Conservation (phyloP, 2,113 vertebrate species). For the Cyanoramphus novaezelandiae region DNA sequence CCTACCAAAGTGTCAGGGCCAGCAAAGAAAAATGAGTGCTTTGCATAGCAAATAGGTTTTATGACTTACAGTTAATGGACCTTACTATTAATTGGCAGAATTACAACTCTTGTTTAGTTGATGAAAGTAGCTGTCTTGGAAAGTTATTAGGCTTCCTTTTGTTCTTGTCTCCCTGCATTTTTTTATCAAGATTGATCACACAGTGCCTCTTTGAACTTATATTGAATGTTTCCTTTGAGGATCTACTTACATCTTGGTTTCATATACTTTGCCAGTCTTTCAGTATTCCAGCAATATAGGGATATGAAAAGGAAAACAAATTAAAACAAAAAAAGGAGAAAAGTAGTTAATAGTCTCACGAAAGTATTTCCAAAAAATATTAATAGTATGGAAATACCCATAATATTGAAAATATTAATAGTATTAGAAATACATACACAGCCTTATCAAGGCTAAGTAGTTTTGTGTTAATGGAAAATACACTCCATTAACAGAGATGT, state of each 20-base stretch:
- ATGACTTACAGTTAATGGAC: constrained; percentile 12
- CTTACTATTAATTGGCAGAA: constrained; percentile 34
- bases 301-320: neutral
- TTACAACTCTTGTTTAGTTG: constrained; percentile 31
- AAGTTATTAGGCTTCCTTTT: constrained; percentile 48
- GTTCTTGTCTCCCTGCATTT: neutral
- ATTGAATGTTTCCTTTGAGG: constrained; percentile 36
- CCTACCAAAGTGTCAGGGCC: neutral
- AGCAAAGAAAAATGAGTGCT: neutral
- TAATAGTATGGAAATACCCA: neutral
- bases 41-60: constrained; percentile 16
- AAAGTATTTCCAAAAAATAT: neutral
- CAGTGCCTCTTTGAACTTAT: constrained; percentile 23
- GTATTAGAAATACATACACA: neutral
- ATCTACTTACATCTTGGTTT: neutral
- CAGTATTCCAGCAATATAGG: neutral
- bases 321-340: neutral
- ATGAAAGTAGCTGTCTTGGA: constrained; percentile 39
- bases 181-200: constrained; percentile 32
- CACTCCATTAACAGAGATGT: neutral
- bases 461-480: neutral
- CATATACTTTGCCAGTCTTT: neutral
- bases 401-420: neutral
- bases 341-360: neutral
- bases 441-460: neutral